Evolutionary conservation across 1,140 invertebrate genomes (phyloP).

Genomic region (Yoshiicerus persimilis): DNA sequence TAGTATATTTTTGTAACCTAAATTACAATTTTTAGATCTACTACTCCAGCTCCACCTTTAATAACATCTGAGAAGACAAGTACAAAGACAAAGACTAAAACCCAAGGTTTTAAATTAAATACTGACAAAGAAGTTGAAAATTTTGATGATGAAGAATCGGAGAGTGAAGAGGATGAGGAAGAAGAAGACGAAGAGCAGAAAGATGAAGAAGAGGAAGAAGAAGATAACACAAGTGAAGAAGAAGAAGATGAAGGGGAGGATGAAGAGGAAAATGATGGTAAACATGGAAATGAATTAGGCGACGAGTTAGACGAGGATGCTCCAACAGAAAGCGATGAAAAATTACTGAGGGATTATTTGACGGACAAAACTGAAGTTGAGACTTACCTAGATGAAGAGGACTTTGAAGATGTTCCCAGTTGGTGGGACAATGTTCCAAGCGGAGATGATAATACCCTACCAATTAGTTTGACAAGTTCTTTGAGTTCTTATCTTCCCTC

Average conservation of each 20-base stretch:
- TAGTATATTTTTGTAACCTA: too few species aligned
- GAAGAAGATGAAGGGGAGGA: not conserved
- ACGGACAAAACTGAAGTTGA: not conserved
- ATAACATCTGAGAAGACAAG: not conserved
- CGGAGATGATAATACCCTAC: not conserved
- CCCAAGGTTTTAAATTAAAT: not conserved
- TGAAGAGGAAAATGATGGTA: not conserved
- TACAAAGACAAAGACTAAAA: not conserved
- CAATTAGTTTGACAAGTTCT: not conserved
- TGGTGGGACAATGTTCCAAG: conserved; percentile 14
- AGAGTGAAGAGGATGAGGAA: not conserved
- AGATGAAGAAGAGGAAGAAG: not conserved
- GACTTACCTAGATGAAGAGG: not conserved
- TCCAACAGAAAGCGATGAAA: not conserved
- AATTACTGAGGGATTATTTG: not conserved
- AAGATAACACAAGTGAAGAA: not conserved
- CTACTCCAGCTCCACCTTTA: not conserved
- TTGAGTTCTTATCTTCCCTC: not conserved
- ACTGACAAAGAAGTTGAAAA: not conserved
- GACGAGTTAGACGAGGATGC: not conserved
- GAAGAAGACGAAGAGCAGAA: not conserved
- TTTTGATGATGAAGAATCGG: not conserved
- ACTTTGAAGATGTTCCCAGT: not conserved
- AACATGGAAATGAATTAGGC: not conserved
- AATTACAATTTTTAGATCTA: not conserved